Percentiles rank a stretch among this genome's conserved stretches.
phyloP scores from a whole-genome alignment of 92 coral and sea anemone genomes.

The Epizoanthus stellaris region DNA sequence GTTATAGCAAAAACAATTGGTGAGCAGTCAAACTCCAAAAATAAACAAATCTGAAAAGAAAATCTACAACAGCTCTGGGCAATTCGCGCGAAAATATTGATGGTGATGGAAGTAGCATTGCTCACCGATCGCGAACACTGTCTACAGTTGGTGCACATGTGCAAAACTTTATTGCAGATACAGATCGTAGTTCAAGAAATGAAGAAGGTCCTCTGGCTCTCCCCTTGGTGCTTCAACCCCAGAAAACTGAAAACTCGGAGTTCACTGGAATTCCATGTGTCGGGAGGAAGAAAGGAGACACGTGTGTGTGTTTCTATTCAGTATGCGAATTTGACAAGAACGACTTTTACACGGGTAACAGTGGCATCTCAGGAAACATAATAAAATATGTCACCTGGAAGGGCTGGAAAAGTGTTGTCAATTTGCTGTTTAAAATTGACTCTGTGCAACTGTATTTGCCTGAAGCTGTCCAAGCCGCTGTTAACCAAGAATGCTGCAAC shows the following conservation, averaged over 20 bases:
- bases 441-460: conserved; percentile 31
- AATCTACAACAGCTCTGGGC: too few species aligned
- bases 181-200: not conserved
- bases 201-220: not conserved
- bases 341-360: not conserved
- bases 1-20: too few species aligned
- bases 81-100: too few species aligned
- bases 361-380: conserved; percentile 11
- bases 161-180: not conserved
- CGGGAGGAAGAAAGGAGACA: conserved; percentile 7
- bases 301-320: not conserved
- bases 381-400: conserved; percentile 26
- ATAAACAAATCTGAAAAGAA: too few species aligned
- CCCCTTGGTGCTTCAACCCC: not conserved
- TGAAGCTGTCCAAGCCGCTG: conserved; percentile 13
- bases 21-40: too few species aligned
- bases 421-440: conserved; percentile 33
- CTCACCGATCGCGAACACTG: conserved; percentile 15
- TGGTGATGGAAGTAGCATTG: not conserved
- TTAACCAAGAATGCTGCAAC: not conserved
- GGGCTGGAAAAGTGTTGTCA: conserved; percentile 36
- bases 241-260: not conserved
- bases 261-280: too few species aligned
- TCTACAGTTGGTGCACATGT: not conserved
- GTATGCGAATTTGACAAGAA: conserved; percentile 1